Base-by-base conservation (phyloP, 2,113 vertebrate genomes). In the Sinocyclocheilus maitianheensis region DNA sequence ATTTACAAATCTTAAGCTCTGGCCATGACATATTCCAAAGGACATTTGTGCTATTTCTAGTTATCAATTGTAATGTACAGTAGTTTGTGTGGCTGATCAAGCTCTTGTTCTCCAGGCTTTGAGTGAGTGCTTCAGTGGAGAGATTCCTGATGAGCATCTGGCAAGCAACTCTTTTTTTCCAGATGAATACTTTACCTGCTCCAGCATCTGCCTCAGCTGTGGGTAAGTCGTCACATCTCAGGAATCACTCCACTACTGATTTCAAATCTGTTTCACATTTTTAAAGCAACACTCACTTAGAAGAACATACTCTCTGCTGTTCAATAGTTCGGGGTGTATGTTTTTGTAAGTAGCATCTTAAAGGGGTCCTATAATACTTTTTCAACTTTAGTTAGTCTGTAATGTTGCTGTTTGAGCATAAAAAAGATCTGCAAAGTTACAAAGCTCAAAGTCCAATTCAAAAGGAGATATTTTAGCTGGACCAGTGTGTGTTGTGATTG, bases 171-270 rank as follows among this genome's bases (percentile, higher is more conserved):
- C 97, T 43, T 99, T 99, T 90, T 99, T 99, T 88, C 98, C 98
- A 48, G 98, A 99, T 83, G 98, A 99, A 87, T 99, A 99, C 93
- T 99, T 99, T 86, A 99, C 98, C 83, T 99, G 98, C 90, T 98
- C 97, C 71, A 95, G 95, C 85, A 89, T 97, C 89, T 99, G 98
- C 88, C 97, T 99, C 92, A 98, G 98, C 93, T 99, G 98, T 91
- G 97, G 98, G 98, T 99, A 93, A 84, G 97, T 96, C 67, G 22
- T n/a, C 55, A 26, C 37, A 72, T 26, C 48, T 30, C 71, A 20
- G 71, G 71, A 22, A 37, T 51, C 20, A n/a, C 22, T 1, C 30
- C 30, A 48, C 5, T 12, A n/a, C 62, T 51, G 26, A 1, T 3
- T 67, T 24, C 13, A 43, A 80, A 80, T 14, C 20, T 9, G 77